phyloP scores from a whole-genome alignment of 2,113 vertebrate species.

The Sakesphorus luctuosus region DNA sequence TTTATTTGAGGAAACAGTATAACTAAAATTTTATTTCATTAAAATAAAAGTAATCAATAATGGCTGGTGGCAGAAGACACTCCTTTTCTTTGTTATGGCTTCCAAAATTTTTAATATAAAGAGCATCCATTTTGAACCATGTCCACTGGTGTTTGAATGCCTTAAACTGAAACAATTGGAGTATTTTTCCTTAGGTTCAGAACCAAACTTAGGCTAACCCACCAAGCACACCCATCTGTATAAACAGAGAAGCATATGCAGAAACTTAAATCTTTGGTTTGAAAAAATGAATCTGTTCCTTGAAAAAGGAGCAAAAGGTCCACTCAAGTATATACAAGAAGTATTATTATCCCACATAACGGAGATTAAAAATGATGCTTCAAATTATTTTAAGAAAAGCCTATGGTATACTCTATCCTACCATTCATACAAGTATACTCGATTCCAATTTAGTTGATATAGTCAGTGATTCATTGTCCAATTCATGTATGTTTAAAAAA shows the following conservation, averaged over 20 bases:
- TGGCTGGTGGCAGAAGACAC: not conserved
- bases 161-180: not conserved
- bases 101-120: not conserved
- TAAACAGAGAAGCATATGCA: not conserved
- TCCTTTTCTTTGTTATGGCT: not conserved
- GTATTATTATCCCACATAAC: not conserved
- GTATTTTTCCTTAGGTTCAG: not conserved
- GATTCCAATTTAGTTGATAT: not conserved
- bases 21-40: not conserved
- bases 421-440: not conserved
- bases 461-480: not conserved
- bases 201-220: not conserved
- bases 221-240: not conserved
- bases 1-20: constrained; percentile 34
- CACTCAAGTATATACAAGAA: not conserved
- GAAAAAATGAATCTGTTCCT: not conserved
- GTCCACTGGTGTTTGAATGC: not conserved
- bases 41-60: constrained; percentile 14
- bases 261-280: not conserved
- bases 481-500: not conserved
- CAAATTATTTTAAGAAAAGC: not conserved
- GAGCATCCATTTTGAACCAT: constrained; percentile 3
- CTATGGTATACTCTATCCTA: not conserved
- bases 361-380: not conserved
- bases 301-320: not conserved